These are phyloP conservation scores for Drosophila mojavensis DNA, from an alignment of 1,140 invertebrate genomes.

Conservation along the genomic window DNA sequence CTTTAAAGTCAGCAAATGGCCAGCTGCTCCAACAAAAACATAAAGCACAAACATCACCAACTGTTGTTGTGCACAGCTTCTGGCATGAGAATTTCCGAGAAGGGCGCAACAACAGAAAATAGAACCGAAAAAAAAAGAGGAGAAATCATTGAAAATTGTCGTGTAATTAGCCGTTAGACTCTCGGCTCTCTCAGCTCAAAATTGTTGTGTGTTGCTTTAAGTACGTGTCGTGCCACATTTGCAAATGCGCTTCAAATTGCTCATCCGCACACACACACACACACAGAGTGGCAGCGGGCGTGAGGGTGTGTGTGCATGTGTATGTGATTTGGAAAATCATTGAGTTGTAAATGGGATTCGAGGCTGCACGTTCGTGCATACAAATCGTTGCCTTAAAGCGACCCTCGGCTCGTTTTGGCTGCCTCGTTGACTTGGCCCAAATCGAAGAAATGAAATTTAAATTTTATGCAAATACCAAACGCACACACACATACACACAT, in stretches of 20 bases:
- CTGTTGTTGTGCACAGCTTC: neutral
- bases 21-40: constrained; percentile 2
- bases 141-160: constrained; percentile 41
- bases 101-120: neutral
- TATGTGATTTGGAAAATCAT: constrained; percentile 57
- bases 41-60: constrained; percentile 31
- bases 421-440: constrained; percentile 44
- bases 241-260: constrained; percentile 57
- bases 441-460: constrained; percentile 59
- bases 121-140: neutral
- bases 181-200: constrained; percentile 31
- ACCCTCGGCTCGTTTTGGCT: constrained; percentile 38
- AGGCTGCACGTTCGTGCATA: constrained; percentile 53
- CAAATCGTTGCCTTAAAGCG: constrained; percentile 56
- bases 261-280: constrained; percentile 26
- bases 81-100: constrained; percentile 16
- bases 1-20: constrained; percentile 18
- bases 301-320: constrained; percentile 6
- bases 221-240: constrained; percentile 55
- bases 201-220: constrained; percentile 43
- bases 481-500: constrained; percentile 20
- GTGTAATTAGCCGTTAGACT: constrained; percentile 50
- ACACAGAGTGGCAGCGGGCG: neutral
- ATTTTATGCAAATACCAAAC: constrained; percentile 51
- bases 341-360: constrained; percentile 57